Percentiles rank a stretch among this genome's conserved stretches.
phyloP scores from a whole-genome alignment of 2,113 vertebrate genomes.

The Poecile atricapillus region DNA sequence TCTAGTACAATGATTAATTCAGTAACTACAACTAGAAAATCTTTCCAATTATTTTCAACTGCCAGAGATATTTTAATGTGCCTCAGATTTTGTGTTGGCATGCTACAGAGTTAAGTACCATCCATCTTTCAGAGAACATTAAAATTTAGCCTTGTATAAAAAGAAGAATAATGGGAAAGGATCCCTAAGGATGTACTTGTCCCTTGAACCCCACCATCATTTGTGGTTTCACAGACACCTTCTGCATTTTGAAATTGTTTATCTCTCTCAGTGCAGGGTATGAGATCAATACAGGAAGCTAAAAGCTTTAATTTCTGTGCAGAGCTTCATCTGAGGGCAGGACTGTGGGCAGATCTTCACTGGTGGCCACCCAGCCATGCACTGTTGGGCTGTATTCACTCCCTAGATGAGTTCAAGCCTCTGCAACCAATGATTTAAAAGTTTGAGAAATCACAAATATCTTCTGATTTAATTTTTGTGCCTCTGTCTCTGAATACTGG shows the following conservation, averaged over 20 bases:
- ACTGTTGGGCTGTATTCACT: fast-evolving
- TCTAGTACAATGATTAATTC: constrained; percentile 28
- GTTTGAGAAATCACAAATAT: not conserved
- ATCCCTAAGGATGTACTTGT: not conserved
- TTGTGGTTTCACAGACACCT: not conserved
- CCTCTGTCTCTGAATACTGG: not conserved
- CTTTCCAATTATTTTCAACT: constrained; percentile 32
- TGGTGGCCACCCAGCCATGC: not conserved
- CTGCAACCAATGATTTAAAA: not conserved
- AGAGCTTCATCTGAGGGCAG: not conserved
- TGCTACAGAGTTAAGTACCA: not conserved
- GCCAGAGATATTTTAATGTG: not conserved
- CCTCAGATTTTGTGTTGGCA: constrained; percentile 27
- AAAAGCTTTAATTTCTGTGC: not conserved
- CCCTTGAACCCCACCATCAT: not conserved
- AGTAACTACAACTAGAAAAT: constrained; percentile 11
- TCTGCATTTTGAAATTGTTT: constrained; percentile 10
- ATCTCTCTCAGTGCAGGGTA: not conserved
- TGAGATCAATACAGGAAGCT: not conserved
- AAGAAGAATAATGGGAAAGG: not conserved
- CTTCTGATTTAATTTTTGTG: not conserved
- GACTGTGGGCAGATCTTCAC: not conserved
- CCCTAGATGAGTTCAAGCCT: not conserved
- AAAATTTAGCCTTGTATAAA: not conserved
- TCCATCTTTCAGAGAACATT: not conserved